Percentiles rank a stretch among this genome's conserved stretches.
Conservation (phyloP, 2,888 invertebrate species). For the Hoplodrina blanda region DNA sequence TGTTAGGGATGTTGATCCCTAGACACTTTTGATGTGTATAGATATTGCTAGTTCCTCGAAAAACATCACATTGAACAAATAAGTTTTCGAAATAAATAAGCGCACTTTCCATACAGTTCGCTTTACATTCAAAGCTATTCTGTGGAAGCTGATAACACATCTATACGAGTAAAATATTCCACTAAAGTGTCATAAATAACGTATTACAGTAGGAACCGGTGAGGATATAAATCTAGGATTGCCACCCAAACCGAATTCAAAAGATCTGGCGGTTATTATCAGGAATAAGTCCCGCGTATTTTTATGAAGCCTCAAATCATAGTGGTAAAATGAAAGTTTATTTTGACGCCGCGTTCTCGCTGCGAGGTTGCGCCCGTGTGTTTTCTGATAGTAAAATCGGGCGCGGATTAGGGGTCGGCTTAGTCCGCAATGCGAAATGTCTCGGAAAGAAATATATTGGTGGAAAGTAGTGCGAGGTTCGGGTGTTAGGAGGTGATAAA, state of each 20-base stretch:
- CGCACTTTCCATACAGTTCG: conserved; percentile 21
- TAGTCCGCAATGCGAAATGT: conserved; percentile 63
- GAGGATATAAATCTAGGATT: conserved; percentile 45
- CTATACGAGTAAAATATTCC: conserved; percentile 48
- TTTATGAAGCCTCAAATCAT: conserved; percentile 16
- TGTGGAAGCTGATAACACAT: conserved; percentile 35
- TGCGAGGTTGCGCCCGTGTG: neutral
- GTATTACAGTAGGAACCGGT: conserved; percentile 22
- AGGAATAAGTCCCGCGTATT: conserved; percentile 15
- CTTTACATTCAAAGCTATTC: conserved; percentile 44
- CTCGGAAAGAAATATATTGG: conserved; percentile 45
- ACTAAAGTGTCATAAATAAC: conserved; percentile 31
- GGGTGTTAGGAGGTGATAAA: conserved; percentile 18
- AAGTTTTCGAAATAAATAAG: conserved; percentile 22
- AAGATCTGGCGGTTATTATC: conserved; percentile 23
- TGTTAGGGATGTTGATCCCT: too few species aligned
- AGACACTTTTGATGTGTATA: too few species aligned
- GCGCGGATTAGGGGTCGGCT: conserved; percentile 28
- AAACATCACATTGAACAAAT: conserved; percentile 12
- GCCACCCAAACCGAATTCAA: conserved; percentile 16
- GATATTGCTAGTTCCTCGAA: conserved; percentile 1
- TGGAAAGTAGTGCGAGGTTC: neutral
- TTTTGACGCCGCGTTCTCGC: conserved; percentile 1
- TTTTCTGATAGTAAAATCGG: conserved; percentile 36
- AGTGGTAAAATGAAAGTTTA: neutral